A percentile compares a stretch with the other conserved stretches of the same genome.
Conservation (phyloP, 2,797 vertebrate genomes). For the Sebastes diaconus region DNA sequence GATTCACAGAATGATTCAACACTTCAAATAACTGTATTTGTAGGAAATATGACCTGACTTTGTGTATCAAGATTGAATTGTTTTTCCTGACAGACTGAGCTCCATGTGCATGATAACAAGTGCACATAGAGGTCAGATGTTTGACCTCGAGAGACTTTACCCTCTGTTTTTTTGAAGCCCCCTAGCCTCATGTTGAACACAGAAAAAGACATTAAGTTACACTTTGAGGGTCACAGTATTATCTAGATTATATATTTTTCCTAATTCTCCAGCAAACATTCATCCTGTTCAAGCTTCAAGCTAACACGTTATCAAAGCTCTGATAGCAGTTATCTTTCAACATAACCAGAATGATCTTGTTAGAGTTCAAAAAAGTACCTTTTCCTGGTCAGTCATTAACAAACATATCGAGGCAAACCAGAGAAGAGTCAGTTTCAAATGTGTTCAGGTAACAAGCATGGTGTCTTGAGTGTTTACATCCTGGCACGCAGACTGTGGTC, state of each 20-base stretch:
- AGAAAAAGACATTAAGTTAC: background rate
- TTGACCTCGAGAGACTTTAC: background rate
- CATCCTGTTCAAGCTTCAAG: background rate
- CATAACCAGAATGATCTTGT: constrained; percentile 54
- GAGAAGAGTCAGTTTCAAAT: constrained; percentile 2
- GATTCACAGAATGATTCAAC: background rate
- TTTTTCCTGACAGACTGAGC: background rate
- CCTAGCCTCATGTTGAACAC: background rate
- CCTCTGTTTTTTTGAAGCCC: background rate
- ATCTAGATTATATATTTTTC: background rate
- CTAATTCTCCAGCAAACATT: background rate
- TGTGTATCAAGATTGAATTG: background rate
- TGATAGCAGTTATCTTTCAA: constrained; percentile 55
- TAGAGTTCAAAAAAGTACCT: constrained; percentile 9
- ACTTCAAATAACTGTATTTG: background rate
- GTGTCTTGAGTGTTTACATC: constrained; percentile 15
- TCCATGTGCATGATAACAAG: background rate
- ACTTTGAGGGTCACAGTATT: background rate
- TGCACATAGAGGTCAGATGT: background rate
- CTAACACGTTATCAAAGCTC: constrained; percentile 12
- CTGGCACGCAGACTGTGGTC: background rate
- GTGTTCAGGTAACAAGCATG: constrained; percentile 16
- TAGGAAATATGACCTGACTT: background rate
- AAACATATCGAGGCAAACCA: constrained; percentile 10
- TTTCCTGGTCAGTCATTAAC: constrained; percentile 73